A percentile compares a stretch with the other conserved stretches of the same genome.
These are phyloP conservation scores for Cryptotis parvus DNA, from an alignment of 2,113 vertebrate species.

Conservation along the genomic window DNA sequence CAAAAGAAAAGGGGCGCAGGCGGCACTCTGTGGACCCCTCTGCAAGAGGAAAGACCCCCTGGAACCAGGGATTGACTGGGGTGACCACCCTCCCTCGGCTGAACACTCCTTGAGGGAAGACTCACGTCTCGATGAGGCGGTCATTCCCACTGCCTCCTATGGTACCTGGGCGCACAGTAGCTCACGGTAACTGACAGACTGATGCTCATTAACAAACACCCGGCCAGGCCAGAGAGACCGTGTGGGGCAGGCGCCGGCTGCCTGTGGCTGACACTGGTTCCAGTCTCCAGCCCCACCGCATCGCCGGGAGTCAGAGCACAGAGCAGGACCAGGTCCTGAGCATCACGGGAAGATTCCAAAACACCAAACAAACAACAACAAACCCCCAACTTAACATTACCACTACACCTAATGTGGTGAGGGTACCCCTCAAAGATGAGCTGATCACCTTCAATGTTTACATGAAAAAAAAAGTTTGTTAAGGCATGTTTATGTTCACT, in stretches of 20 bases:
- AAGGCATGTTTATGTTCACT: no score
- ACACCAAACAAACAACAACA: not conserved
- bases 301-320: no score
- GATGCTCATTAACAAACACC: not conserved
- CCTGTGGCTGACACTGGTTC: no score
- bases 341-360: no score
- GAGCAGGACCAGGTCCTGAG: no score
- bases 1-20: not conserved
- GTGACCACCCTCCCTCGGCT: not conserved
- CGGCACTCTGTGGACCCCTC: no score
- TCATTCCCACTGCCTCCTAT: not conserved
- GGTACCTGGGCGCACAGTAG: not conserved
- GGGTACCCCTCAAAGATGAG: not conserved
- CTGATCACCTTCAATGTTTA: not conserved
- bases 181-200: not conserved
- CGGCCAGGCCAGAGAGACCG: no score
- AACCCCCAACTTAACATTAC: not conserved
- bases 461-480: no score
- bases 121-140: not conserved
- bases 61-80: not conserved
- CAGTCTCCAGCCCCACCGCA: no score
- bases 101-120: not conserved
- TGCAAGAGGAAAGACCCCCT: not conserved
- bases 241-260: no score
- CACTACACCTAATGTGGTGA: not conserved